Evolutionary conservation across 2,888 invertebrate species (phyloP).

Genomic region (Conomelus anceps): DNA sequence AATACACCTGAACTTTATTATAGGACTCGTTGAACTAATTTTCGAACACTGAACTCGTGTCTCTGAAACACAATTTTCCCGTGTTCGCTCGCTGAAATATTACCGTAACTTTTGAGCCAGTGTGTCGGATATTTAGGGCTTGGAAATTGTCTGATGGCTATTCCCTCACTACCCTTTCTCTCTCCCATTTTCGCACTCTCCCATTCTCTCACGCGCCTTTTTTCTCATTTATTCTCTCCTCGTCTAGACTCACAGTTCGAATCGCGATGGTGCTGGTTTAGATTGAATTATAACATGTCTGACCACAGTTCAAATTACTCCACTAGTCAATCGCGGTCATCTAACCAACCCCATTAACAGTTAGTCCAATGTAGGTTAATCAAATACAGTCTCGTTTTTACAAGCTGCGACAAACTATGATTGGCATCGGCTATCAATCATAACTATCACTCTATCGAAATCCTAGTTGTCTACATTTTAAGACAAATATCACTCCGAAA

Average conservation of each 20-base stretch:
- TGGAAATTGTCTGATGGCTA: too few relatives aligned
- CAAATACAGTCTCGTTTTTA: background rate
- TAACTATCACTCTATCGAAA: background rate
- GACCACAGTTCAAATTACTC: background rate
- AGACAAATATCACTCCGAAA: too few relatives aligned
- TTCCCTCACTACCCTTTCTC: background rate
- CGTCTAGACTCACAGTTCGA: background rate
- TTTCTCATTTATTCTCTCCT: background rate
- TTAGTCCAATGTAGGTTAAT: background rate
- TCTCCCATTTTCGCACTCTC: background rate
- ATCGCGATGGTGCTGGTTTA: background rate
- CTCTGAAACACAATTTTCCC: background rate
- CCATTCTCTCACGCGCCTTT: background rate
- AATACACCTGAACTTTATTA: background rate
- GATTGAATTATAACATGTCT: background rate
- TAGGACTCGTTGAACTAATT: background rate
- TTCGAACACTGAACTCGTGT: background rate
- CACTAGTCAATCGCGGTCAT: too few relatives aligned
- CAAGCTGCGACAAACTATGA: background rate
- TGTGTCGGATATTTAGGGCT: background rate
- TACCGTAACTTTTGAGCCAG: background rate
- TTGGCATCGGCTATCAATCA: background rate
- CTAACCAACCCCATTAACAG: background rate
- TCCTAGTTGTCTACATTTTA: too few relatives aligned
- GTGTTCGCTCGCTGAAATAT: background rate